Evolutionary conservation across 37 sponge, comb jelly and placozoan genomes (phyloP), one percentile per base, ranked within the genome.

Genomic region (Ianthella basta): DNA sequence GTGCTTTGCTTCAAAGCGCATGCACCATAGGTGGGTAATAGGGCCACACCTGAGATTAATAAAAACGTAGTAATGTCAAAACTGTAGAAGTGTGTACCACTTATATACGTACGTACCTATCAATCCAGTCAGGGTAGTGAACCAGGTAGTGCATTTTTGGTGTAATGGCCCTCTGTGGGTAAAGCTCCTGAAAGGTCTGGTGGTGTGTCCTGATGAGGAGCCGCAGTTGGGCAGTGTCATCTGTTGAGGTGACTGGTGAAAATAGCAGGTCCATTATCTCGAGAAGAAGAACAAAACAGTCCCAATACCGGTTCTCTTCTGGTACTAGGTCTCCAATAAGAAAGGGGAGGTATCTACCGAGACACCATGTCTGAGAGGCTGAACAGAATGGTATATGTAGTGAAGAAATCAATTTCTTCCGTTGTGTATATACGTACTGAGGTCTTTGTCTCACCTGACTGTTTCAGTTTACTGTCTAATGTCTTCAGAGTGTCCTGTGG

Each of bases 361-460:
- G 80, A 80, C 91, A 89, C 88, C 94, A 93, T 69, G 87, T 74
- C 79, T 93, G 83, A 3, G 88, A 44, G 36, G 94, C 94, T 89
- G 68, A 34, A 29, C 40, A 23, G 59, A 57, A 57, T 20, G 18
- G 59, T 10, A n/a, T n/a, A n/a, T n/a, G n/a, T n/a, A n/a, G n/a
- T n/a, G n/a, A n/a, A n/a, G n/a, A n/a, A n/a, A n/a, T n/a, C n/a
- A n/a, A n/a, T n/a, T n/a, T n/a, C n/a, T n/a, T n/a, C n/a, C n/a
- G n/a, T n/a, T n/a, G n/a, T n/a, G n/a, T n/a, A n/a, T n/a, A n/a
- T n/a, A n/a, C n/a, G n/a, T n/a, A n/a, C n/a, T n/a, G n/a, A n/a
- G n/a, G n/a, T n/a, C n/a, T n/a, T n/a, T n/a, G n/a, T n/a, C 2
- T 27, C 40, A 75, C 78, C 78, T 75, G 78, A 40, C 53, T 75